Evolutionary conservation across 2,888 invertebrate species (phyloP), one percentile per base, ranked within the genome.

Genomic region (Pyralis farinalis): DNA sequence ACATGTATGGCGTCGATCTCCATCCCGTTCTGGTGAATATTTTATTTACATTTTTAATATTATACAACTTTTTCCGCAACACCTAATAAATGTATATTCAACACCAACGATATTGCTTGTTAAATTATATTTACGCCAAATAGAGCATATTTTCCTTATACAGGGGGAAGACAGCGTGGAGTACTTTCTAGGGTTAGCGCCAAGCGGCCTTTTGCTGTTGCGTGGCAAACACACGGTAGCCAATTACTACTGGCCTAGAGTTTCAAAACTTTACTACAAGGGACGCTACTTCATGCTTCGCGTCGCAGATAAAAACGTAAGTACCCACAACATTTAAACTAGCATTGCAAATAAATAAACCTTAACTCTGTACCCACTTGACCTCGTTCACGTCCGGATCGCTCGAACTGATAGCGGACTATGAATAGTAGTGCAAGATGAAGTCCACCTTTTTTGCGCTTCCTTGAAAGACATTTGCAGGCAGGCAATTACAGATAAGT

Each of bases 171-270:
- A 98, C 83, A 97, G 96, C 72, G 96, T 97, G 49, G 98, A 98
- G 79, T 98, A 98, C 86, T 98, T 97, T 87, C 91, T 98, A 72
- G 98, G 98, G 44, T 89, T 98, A 67, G 98, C 98, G 55, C 98
- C 98, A 43, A 97, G 97, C 77, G 98, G 98, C 49, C 95, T 98
- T 73, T 95, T 98, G 72, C 95, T 98, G 46, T 91, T 98, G 66
- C 93, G 97, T 61, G 98, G 98, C 84, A 98, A 98, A 90, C 95
- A 95, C 76, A 98, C 98, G 81, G 98, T 98, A 50, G 98, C 97
- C 60, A 98, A 97, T 90, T 98, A 98, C 90, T 98, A 97, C 90
- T 98, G 98, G 98, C 98, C 98, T 51, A 93, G 98, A 69, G 98
- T 98, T 74, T 95, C 96, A 63, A 98, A 98, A 91, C 95, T 98